A percentile compares a stretch with the other conserved stretches of the same genome.
Conservation (phyloP, 2,113 vertebrate genomes). For the Tyrannus savana region DNA sequence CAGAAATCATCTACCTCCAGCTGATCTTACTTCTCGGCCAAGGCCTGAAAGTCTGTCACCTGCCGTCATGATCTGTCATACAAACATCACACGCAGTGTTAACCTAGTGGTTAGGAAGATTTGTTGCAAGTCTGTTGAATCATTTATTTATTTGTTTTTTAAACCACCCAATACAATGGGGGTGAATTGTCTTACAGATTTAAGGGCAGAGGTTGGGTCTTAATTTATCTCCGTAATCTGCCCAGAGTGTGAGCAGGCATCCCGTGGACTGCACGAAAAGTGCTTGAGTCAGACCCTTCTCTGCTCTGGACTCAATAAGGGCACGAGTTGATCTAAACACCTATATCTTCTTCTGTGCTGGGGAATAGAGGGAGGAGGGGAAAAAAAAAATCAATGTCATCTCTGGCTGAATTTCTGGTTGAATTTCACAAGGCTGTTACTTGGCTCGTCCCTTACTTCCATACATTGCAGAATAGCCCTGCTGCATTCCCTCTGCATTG, state of each 20-base stretch:
- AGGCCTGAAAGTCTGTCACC: slow-evolving; percentile 40
- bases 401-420: slow-evolving; percentile 20
- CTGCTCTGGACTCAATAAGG: slow-evolving; percentile 24
- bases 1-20: slow-evolving; percentile 49
- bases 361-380: background rate
- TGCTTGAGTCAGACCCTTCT: slow-evolving; percentile 41
- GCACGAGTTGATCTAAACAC: slow-evolving; percentile 21
- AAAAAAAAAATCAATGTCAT: background rate
- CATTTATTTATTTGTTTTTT: background rate
- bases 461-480: background rate
- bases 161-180: background rate
- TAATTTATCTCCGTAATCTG: slow-evolving; percentile 31
- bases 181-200: background rate
- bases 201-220: background rate
- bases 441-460: background rate
- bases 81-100: slow-evolving; percentile 9
- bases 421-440: background rate
- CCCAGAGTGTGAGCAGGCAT: background rate
- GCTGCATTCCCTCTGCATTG: background rate
- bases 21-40: slow-evolving; percentile 31
- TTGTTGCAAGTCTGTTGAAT: background rate
- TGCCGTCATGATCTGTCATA: slow-evolving; percentile 26
- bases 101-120: slow-evolving; percentile 28
- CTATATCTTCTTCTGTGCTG: background rate
- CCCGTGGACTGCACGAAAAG: background rate